These are phyloP conservation scores for Carcharodon carcharias DNA, from an alignment of 2,797 vertebrate species.

Conservation along the genomic window DNA sequence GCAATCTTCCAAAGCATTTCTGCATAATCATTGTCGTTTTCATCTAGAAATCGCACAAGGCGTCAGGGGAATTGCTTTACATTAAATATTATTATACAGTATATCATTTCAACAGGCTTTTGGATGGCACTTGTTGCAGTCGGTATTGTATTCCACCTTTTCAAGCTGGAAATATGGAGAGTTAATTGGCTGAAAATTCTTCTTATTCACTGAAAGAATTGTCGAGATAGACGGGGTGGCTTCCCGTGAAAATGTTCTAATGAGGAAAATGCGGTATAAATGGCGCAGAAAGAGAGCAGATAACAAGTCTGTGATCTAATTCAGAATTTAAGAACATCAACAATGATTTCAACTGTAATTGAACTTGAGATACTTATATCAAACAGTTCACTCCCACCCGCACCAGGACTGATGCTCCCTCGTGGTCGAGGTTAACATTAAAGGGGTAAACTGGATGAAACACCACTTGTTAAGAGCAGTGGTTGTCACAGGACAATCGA, in stretches of 20 bases:
- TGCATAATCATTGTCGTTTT: not conserved
- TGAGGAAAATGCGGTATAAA: not conserved
- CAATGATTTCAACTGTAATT: not conserved
- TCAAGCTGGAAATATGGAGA: not conserved
- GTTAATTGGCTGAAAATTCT: not conserved
- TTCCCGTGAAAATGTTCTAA: not conserved
- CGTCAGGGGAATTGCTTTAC: too few relatives aligned
- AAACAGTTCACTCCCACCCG: not conserved
- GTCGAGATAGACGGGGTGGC: not conserved
- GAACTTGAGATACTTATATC: not conserved
- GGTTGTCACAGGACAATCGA: not conserved
- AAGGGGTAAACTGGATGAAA: too few relatives aligned
- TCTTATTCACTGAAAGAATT: constrained; percentile 38
- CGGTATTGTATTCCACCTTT: not conserved
- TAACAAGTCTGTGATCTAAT: not conserved
- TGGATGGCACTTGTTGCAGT: not conserved
- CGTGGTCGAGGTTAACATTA: not conserved
- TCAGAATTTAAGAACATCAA: not conserved
- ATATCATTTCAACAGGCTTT: not conserved
- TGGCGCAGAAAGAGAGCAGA: not conserved
- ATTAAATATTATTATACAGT: too few relatives aligned
- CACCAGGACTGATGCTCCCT: not conserved
- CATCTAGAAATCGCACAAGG: not conserved
- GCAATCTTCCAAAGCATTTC: not conserved
- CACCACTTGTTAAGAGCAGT: not conserved